Conservation (phyloP, 2,113 vertebrate genomes). For the Colinus virginianus region DNA sequence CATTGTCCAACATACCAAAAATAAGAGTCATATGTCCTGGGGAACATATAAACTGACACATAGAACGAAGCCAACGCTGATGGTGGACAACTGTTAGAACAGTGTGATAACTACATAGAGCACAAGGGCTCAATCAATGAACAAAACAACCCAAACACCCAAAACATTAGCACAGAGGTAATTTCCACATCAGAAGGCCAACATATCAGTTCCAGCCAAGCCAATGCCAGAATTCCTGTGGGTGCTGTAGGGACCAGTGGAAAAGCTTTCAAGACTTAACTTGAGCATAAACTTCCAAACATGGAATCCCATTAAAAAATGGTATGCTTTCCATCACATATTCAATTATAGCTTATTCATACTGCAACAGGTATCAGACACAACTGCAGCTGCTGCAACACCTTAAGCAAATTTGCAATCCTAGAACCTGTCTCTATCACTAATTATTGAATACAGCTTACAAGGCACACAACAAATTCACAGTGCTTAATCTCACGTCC, state of each 20-base stretch:
- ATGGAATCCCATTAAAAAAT: not conserved
- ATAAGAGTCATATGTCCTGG: not conserved
- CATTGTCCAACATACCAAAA: not conserved
- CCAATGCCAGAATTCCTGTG: not conserved
- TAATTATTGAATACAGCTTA: not conserved
- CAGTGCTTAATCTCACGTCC: not conserved
- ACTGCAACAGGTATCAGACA: not conserved
- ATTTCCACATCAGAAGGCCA: conserved; percentile 1
- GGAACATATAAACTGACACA: not conserved
- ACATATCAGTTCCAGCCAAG: not conserved
- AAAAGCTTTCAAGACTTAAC: not conserved
- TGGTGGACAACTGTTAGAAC: not conserved
- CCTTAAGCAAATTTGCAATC: not conserved
- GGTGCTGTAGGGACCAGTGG: not conserved
- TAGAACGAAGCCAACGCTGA: not conserved
- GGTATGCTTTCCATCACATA: not conserved
- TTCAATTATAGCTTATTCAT: not conserved
- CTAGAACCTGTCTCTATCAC: not conserved
- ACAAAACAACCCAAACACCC: not conserved
- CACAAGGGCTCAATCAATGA: not conserved
- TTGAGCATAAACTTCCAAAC: conserved; percentile 24
- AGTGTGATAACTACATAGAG: not conserved
- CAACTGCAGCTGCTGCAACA: not conserved
- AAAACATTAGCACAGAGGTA: not conserved
- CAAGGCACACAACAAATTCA: not conserved